These are phyloP conservation scores for Enteromius mattozi DNA, from an alignment of 2,797 vertebrate genomes.

Conservation along the genomic window DNA sequence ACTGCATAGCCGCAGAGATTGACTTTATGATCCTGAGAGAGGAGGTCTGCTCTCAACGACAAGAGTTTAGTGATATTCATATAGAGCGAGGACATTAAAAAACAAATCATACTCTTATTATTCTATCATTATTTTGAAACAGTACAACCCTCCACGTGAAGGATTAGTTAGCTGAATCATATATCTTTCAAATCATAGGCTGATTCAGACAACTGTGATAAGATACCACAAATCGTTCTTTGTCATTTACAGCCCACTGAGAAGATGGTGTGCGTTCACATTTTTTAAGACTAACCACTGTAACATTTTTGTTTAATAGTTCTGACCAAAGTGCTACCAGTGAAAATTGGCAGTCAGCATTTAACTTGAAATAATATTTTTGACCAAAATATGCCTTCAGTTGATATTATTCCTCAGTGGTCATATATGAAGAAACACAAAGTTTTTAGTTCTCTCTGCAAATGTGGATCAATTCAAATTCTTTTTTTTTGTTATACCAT, in stretches of 20 bases:
- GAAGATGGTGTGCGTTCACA: neutral
- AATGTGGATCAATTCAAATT: neutral
- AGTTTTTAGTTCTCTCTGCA: conserved; percentile 10
- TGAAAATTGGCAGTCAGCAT: conserved; percentile 42
- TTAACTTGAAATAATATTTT: conserved; percentile 39
- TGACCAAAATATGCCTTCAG: conserved; percentile 57
- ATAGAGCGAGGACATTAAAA: conserved; percentile 30
- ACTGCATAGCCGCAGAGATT: conserved; percentile 49
- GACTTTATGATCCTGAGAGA: conserved; percentile 23
- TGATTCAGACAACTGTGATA: conserved; percentile 22
- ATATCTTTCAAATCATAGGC: conserved; percentile 10
- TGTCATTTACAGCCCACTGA: conserved; percentile 32
- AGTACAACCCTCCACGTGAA: conserved; percentile 19
- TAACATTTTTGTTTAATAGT: conserved; percentile 28
- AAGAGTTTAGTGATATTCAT: conserved; percentile 21
- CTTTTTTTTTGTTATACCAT: neutral
- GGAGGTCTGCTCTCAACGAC: conserved; percentile 8
- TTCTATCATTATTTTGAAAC: conserved; percentile 26
- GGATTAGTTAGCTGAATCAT: conserved; percentile 14
- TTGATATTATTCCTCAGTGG: conserved; percentile 35
- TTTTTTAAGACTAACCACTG: conserved; percentile 13
- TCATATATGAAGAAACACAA: conserved; percentile 1
- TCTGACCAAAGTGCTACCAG: conserved; percentile 38
- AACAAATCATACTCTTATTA: conserved; percentile 14
- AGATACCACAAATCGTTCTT: conserved; percentile 19